Evolutionary conservation across 53 echinoderm and acorn worm species (phyloP).

Genomic region (Stichopus horrens): DNA sequence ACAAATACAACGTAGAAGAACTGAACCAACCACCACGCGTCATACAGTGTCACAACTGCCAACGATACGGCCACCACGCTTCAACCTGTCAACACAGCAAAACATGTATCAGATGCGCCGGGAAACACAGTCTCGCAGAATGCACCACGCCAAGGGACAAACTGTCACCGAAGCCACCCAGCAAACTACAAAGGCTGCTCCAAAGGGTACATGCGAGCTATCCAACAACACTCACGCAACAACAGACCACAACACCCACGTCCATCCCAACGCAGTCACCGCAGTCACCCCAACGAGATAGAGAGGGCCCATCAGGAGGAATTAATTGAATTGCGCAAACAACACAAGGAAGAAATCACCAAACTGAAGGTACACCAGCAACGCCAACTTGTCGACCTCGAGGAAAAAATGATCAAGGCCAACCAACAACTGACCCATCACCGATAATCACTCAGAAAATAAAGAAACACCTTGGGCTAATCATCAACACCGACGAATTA

Average conservation of each 20-base stretch:
- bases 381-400: not conserved
- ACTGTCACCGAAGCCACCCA: not conserved
- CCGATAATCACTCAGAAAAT: not conserved
- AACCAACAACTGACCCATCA: too few relatives aligned
- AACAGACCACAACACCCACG: not conserved
- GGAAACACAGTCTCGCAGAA: not conserved
- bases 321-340: too few relatives aligned
- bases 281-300: too few relatives aligned
- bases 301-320: too few relatives aligned
- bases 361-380: too few relatives aligned
- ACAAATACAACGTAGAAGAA: not conserved
- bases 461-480: not conserved
- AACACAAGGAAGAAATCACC: too few relatives aligned
- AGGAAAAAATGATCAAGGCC: not conserved
- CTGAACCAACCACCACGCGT: not conserved
- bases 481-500: not conserved
- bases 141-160: slow-evolving; percentile 26
- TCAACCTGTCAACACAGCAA: not conserved
- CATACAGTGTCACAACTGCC: slow-evolving; percentile 35
- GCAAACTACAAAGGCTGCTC: slow-evolving; percentile 24
- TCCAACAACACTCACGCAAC: not conserved
- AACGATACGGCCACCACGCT: not conserved
- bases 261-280: not conserved
- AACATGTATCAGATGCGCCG: slow-evolving; percentile 14
- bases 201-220: not conserved